phyloP scores from a whole-genome alignment of 1,140 invertebrate genomes.

The Phymastichus coffea region DNA sequence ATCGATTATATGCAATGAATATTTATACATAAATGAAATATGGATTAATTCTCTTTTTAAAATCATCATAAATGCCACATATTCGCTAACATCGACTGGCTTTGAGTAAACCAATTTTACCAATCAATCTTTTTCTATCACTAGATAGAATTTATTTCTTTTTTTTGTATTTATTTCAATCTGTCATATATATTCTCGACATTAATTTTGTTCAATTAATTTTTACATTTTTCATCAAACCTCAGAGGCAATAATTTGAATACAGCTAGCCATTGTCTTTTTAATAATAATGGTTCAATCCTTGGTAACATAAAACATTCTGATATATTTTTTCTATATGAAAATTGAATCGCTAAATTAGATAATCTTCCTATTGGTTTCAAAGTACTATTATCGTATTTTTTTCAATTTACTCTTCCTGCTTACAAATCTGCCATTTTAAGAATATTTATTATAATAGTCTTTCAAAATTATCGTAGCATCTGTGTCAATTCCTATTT shows the following conservation, averaged over 20 bases:
- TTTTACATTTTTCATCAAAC: not conserved
- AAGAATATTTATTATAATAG: too few relatives aligned
- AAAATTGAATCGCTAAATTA: not conserved
- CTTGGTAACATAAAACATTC: not conserved
- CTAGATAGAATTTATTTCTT: too few relatives aligned
- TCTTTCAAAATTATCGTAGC: not conserved
- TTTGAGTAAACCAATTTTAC: constrained; percentile 38
- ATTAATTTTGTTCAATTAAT: not conserved
- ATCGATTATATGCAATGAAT: constrained; percentile 31
- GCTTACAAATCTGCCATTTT: not conserved
- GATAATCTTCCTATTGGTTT: not conserved
- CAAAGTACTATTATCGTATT: not conserved
- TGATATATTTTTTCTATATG: not conserved
- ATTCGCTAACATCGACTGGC: constrained; percentile 43
- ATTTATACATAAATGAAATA: constrained; percentile 19
- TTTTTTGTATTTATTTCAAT: not conserved
- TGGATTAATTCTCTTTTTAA: constrained; percentile 33
- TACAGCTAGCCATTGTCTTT: not conserved
- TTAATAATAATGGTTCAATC: not conserved
- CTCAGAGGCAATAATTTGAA: not conserved
- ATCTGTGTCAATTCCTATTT: not conserved
- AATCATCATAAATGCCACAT: constrained; percentile 51
- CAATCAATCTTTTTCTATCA: constrained; percentile 36
- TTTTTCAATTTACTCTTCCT: not conserved
- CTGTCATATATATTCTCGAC: too few relatives aligned